Evolutionary conservation across 2,888 invertebrate species (phyloP).

Genomic region (Hybos culiciformis): DNA sequence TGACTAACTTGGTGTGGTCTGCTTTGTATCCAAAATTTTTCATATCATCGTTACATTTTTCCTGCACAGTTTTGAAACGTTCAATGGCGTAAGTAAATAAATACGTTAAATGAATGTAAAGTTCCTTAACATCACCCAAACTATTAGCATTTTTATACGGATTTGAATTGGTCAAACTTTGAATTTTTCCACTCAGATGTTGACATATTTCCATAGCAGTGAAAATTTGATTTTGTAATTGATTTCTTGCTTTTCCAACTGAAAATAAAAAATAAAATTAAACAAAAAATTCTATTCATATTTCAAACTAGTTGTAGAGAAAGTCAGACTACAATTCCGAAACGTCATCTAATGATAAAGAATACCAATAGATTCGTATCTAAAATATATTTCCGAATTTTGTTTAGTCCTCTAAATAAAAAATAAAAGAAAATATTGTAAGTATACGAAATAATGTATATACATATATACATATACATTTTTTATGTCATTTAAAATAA

Average conservation of each 20-base stretch:
- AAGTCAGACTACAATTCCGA: too few relatives aligned
- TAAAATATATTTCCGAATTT: too few relatives aligned
- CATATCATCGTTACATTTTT: slow-evolving; percentile 33
- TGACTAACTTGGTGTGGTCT: slow-evolving; percentile 32
- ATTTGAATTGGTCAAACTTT: slow-evolving; percentile 34
- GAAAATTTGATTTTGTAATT: slow-evolving; percentile 32
- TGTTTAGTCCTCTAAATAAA: too few relatives aligned
- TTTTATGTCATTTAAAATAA: too few relatives aligned
- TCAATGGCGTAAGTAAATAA: slow-evolving; percentile 34
- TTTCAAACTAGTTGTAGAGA: too few relatives aligned
- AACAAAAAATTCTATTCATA: too few relatives aligned
- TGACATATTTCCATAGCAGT: slow-evolving; percentile 34
- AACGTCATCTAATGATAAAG: too few relatives aligned
- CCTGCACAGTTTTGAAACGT: slow-evolving; percentile 33
- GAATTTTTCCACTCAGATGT: slow-evolving; percentile 32
- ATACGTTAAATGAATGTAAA: slow-evolving; percentile 35
- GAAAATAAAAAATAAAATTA: too few relatives aligned
- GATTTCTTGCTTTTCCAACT: slow-evolving; percentile 28
- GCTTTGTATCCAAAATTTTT: slow-evolving; percentile 31
- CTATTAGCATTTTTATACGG: slow-evolving; percentile 32
- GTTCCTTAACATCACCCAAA: slow-evolving; percentile 32
- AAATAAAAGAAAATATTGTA: too few relatives aligned
- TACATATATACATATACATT: too few relatives aligned
- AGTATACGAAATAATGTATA: too few relatives aligned
- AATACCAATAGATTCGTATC: too few relatives aligned